Conservation (phyloP, 37 sponge, comb jelly and placozoan species). For the Cliona cf. orientalis region DNA sequence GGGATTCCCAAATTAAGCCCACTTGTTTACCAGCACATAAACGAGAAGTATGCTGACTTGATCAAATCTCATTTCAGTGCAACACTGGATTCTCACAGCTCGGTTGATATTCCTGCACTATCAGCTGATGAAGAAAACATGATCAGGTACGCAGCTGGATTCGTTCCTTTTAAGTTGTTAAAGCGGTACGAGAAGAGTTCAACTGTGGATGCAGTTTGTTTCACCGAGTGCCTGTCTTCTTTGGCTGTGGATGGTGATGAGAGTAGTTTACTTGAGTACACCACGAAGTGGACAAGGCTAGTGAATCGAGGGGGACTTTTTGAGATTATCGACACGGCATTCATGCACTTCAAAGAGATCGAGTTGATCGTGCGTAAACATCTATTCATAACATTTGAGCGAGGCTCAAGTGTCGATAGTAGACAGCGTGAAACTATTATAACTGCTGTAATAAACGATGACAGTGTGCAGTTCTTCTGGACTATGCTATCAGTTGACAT, state of each 20-base stretch:
- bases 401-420: not conserved
- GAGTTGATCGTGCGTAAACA: constrained; percentile 32
- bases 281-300: constrained; percentile 7
- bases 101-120: not conserved
- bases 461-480: constrained; percentile 35
- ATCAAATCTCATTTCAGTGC: constrained; percentile 3
- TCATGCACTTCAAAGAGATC: constrained; percentile 7
- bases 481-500: constrained; percentile 13
- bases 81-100: not conserved
- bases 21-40: constrained; percentile 12
- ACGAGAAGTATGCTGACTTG: constrained; percentile 7
- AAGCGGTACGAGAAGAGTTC: constrained; percentile 34
- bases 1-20: not conserved
- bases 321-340: constrained; percentile 23
- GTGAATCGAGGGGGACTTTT: constrained; percentile 40
- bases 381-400: not conserved
- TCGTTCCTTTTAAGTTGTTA: constrained; percentile 15
- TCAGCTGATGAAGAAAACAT: constrained; percentile 26
- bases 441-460: constrained; percentile 6
- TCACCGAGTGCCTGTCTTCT: constrained; percentile 13
- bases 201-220: not conserved
- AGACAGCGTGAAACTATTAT: constrained; percentile 5
- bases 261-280: constrained; percentile 17
- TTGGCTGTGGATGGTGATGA: constrained; percentile 49
- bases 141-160: constrained; percentile 23